Base-by-base conservation (phyloP, 2,113 vertebrate genomes). In the Chaenogobius annularis region DNA sequence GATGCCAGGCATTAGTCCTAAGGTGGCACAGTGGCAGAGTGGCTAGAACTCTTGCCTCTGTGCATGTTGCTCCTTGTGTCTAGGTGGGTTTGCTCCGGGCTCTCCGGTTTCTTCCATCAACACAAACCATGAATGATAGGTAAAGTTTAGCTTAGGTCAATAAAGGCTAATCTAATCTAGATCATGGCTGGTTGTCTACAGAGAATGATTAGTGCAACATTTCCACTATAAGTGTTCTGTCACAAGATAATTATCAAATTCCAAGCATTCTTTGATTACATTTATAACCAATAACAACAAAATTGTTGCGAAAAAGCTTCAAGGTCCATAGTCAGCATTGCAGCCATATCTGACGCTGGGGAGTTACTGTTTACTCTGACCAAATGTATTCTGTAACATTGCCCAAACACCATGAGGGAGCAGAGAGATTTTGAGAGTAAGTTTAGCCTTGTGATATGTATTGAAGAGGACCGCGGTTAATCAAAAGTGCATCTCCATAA, bases 401-500 rank as follows among this genome's bases (percentile, higher is more conserved):
- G 17, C 26, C 23, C 22, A 63, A 63, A 63, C 35, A 37, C 26
- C 7, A 63, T 9, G 15, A n/a, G 35, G 10, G 61, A 63, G 35
- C 9, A 1, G 3, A 2, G 26, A 40, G 59, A 40, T 40, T 62
- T 35, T 40, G 17, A 5, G 61, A 63, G 31, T 63, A 12, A 40
- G 61, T 40, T 19, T 17, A n/a, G 31, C 61, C 7, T 19, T 12
- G 17, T 63, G 35, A 47, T 26, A 47, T 66, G 44, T 66, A 47
- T 66, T 66, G 40, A 47, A 23, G 22, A 23, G 40, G 40, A 66
- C 43, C 40, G 11, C n/a, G 22, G 64, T 47, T 66, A 66, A 66
- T 66, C 64, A 66, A 47, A 66, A 46, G 44, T 66, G 64, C 43
- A 66, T 66, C 20, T 23, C 64, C 64, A 66, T 46, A 66, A 43